Percentiles rank a stretch among this genome's conserved stretches.
Conservation (phyloP, 2,797 vertebrate species). For the Takifugu ocellatus region DNA sequence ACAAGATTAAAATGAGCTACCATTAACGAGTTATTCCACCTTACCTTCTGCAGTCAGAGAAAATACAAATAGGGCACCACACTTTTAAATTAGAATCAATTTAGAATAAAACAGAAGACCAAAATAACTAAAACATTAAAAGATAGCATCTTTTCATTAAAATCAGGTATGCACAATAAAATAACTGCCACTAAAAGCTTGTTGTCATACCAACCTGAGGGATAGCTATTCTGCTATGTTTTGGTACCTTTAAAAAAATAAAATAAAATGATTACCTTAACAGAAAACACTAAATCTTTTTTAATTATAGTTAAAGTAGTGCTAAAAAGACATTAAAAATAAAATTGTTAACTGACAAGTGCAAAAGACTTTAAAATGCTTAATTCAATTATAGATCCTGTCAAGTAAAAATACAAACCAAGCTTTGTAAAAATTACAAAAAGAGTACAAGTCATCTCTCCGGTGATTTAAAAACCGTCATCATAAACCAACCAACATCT, state of each 20-base stretch:
- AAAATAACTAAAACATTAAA: slow-evolving; percentile 16
- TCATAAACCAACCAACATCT: no score
- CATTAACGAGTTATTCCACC: neutral
- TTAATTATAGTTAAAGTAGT: neutral
- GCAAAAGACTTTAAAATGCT: neutral
- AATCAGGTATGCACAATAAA: slow-evolving; percentile 1
- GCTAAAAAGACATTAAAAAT: neutral
- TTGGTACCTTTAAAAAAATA: neutral
- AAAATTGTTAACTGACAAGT: neutral
- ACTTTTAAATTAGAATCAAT: slow-evolving; percentile 20
- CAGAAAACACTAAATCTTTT: neutral
- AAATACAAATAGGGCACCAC: neutral
- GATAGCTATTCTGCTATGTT: slow-evolving; percentile 7
- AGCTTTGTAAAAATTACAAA: neutral
- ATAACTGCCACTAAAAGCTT: neutral
- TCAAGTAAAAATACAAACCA: neutral
- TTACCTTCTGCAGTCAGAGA: slow-evolving; percentile 1
- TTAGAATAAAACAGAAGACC: no score
- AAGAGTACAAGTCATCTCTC: neutral
- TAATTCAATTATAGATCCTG: neutral
- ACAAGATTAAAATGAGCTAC: slow-evolving; percentile 8
- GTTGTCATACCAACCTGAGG: slow-evolving; percentile 29
- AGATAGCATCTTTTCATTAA: slow-evolving; percentile 11
- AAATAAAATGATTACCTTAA: neutral
- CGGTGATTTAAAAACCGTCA: no score